Evolutionary conservation across 2,888 invertebrate genomes (phyloP).

Genomic region (Nomada fucata): DNA sequence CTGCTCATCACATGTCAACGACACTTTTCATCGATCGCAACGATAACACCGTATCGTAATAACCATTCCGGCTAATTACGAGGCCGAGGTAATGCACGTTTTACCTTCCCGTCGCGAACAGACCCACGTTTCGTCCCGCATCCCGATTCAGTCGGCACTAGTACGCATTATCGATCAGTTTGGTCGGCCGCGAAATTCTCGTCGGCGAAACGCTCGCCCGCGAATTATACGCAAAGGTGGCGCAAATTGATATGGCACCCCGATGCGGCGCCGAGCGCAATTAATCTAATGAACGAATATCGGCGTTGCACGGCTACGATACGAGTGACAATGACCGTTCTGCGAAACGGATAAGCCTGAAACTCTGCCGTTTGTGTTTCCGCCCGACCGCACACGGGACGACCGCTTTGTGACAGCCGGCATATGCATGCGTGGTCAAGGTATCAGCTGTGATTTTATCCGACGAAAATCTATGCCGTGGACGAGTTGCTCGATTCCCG

Average conservation of each 20-base stretch:
- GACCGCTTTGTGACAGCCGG: constrained; percentile 47
- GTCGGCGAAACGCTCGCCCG: constrained; percentile 37
- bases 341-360: constrained; percentile 30
- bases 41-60: constrained; percentile 21
- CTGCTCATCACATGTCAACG: constrained; percentile 17
- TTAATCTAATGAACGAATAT: constrained; percentile 65
- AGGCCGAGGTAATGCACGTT: constrained; percentile 29
- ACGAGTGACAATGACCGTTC: constrained; percentile 45
- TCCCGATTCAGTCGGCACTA: not conserved
- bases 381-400: constrained; percentile 9
- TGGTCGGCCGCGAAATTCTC: constrained; percentile 31
- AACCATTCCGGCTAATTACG: constrained; percentile 6
- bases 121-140: not conserved
- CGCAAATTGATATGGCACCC: constrained; percentile 44
- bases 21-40: not conserved
- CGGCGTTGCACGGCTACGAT: constrained; percentile 38
- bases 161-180: constrained; percentile 40
- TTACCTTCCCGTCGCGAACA: constrained; percentile 3
- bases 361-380: constrained; percentile 36
- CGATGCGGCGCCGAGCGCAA: constrained; percentile 35
- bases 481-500: constrained; percentile 10
- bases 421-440: constrained; percentile 53
- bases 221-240: constrained; percentile 58
- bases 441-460: constrained; percentile 47
- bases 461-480: constrained; percentile 28